Conservation (phyloP, 2,888 invertebrate species). For the Pandemis cinnamomeana region DNA sequence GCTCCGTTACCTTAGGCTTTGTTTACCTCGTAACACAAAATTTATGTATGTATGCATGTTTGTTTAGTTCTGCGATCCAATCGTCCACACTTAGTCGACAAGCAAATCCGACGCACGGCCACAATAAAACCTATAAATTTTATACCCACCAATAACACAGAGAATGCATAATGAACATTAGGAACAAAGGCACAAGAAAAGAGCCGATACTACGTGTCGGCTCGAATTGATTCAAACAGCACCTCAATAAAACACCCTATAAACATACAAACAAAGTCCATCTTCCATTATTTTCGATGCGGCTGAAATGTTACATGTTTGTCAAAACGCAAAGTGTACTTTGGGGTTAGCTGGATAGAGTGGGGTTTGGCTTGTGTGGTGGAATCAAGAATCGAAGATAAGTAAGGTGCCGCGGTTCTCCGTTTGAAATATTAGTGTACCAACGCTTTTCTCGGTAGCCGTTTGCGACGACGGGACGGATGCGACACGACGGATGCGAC, state of each 20-base stretch:
- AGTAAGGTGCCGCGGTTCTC: conserved; percentile 68
- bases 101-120: conserved; percentile 64
- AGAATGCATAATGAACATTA: conserved; percentile 82
- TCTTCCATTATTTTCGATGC: conserved; percentile 47
- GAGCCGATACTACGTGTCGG: conserved; percentile 74
- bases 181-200: conserved; percentile 77
- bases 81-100: conserved; percentile 28
- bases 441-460: conserved; percentile 65
- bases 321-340: conserved; percentile 48
- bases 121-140: conserved; percentile 76
- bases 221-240: conserved; percentile 63
- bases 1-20: no score
- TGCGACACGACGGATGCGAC: background rate
- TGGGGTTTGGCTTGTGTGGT: conserved; percentile 3
- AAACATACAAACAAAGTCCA: conserved; percentile 47
- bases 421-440: conserved; percentile 73
- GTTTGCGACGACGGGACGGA: conserved; percentile 11
- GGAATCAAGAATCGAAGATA: conserved; percentile 70
- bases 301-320: conserved; percentile 56
- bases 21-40: no score
- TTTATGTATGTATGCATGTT: no score
- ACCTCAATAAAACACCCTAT: conserved; percentile 53
- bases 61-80: no score
- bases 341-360: conserved; percentile 45
- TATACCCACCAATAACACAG: conserved; percentile 77